Percentiles rank a stretch among this genome's conserved stretches.
These are phyloP conservation scores for Pseudocheirus occidentalis DNA, from an alignment of 2,797 vertebrate genomes.

Conservation along the genomic window DNA sequence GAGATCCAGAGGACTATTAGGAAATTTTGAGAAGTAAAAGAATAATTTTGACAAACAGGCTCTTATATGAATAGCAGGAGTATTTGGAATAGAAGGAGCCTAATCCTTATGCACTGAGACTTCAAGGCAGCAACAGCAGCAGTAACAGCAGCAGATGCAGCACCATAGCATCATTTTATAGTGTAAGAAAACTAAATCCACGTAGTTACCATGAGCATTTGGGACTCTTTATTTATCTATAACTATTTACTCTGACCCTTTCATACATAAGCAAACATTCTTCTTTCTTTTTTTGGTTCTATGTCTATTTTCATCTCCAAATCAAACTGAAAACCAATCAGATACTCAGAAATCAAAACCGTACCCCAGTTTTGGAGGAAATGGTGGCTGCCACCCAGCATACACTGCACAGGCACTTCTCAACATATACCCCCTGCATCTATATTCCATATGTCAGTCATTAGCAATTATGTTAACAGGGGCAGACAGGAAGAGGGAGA, in stretches of 20 bases:
- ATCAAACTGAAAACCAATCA: neutral
- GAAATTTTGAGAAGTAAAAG: neutral
- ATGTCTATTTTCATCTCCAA: conserved; percentile 21
- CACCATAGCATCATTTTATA: neutral
- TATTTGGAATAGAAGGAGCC: neutral
- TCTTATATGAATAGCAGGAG: neutral
- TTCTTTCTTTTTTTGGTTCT: conserved; percentile 49
- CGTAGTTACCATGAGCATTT: neutral
- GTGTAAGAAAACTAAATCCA: neutral
- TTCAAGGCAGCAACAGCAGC: neutral
- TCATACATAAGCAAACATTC: conserved; percentile 21
- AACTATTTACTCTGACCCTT: neutral
- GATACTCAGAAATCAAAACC: neutral
- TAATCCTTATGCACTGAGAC: neutral
- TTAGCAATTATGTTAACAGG: neutral
- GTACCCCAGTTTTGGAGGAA: neutral
- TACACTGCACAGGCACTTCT: neutral
- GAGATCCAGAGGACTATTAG: neutral
- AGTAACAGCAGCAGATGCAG: neutral
- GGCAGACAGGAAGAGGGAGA: neutral
- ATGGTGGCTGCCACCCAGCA: neutral
- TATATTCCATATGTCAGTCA: neutral
- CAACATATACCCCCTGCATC: too few relatives aligned
- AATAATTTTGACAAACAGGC: neutral
- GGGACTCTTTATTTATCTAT: neutral